Percentiles rank a stretch among this genome's conserved stretches.
phyloP scores from a whole-genome alignment of 1,140 invertebrate species.

The Lordiphosa clarofinis region DNA sequence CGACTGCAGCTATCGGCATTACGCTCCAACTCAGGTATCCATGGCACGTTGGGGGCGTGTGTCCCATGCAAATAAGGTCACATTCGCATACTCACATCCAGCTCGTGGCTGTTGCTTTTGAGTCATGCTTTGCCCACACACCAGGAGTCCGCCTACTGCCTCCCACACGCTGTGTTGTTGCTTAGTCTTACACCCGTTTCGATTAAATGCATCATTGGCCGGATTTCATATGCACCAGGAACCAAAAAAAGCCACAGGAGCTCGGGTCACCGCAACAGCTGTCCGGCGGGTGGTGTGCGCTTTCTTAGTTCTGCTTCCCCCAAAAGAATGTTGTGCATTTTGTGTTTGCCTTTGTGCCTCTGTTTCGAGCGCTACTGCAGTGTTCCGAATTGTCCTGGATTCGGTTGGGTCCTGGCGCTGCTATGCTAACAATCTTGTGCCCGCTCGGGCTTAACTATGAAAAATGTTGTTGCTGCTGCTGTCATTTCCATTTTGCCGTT shows the following conservation, averaged over 20 bases:
- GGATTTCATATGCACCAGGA: slow-evolving; percentile 55
- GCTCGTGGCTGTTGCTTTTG: slow-evolving; percentile 34
- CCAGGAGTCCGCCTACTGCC: slow-evolving; percentile 13
- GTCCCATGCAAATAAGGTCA: slow-evolving; percentile 66
- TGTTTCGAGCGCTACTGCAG: slow-evolving; percentile 8
- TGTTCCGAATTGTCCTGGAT: slow-evolving; percentile 30
- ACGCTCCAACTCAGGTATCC: slow-evolving; percentile 47
- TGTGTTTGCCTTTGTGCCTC: slow-evolving; percentile 57
- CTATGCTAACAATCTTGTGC: slow-evolving; percentile 62
- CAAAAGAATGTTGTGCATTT: slow-evolving; percentile 60
- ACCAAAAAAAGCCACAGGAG: slow-evolving; percentile 39
- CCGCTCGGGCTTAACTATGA: slow-evolving; percentile 46
- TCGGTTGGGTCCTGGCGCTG: slow-evolving; percentile 30
- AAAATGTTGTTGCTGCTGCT: slow-evolving; percentile 39
- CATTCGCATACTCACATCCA: slow-evolving; percentile 22
- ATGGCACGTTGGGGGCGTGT: slow-evolving; percentile 59
- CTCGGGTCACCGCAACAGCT: slow-evolving; percentile 28
- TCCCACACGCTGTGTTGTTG: slow-evolving; percentile 19
- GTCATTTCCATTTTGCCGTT: slow-evolving; percentile 53
- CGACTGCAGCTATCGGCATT: slow-evolving; percentile 16
- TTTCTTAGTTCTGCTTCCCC: slow-evolving; percentile 14
- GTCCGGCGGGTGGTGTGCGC: slow-evolving; percentile 35
- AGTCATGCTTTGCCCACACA: slow-evolving; percentile 36
- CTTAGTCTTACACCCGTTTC: slow-evolving; percentile 34
- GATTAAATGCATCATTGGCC: slow-evolving; percentile 71